Percentiles rank a stretch among this genome's conserved stretches.
These are phyloP conservation scores for Jordanella pulchra DNA, from an alignment of 2,797 vertebrate genomes.

Conservation along the genomic window DNA sequence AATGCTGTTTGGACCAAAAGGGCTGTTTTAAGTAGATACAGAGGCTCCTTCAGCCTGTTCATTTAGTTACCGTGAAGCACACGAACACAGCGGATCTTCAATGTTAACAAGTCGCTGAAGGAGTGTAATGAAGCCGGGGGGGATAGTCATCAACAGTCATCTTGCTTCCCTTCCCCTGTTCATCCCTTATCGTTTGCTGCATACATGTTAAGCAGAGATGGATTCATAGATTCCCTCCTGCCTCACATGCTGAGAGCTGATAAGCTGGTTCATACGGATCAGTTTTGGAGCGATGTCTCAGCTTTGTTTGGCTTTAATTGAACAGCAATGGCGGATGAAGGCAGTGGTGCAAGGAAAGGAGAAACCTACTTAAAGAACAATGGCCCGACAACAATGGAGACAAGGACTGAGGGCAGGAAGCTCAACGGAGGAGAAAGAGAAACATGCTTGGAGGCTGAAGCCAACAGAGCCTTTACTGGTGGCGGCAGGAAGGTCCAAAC, in stretches of 20 bases:
- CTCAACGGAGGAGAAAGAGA: neutral
- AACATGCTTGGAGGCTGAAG: neutral
- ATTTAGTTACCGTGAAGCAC: neutral
- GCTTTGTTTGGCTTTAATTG: slow-evolving; percentile 35
- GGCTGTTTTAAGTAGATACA: neutral
- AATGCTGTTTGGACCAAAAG: neutral
- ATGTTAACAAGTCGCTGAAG: neutral
- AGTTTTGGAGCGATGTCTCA: slow-evolving; percentile 16
- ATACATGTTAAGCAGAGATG: slow-evolving; percentile 32
- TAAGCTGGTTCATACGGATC: slow-evolving; percentile 41
- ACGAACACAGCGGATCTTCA: slow-evolving; percentile 3
- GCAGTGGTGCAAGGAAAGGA: slow-evolving; percentile 1
- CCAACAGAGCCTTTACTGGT: slow-evolving; percentile 2
- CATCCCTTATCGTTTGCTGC: slow-evolving; percentile 26
- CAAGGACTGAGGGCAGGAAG: neutral
- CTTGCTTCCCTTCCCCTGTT: slow-evolving; percentile 1
- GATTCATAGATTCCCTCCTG: slow-evolving; percentile 8
- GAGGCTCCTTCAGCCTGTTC: neutral
- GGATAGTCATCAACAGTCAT: neutral
- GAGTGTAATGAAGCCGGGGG: neutral
- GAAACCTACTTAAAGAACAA: slow-evolving; percentile 11
- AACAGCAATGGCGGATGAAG: slow-evolving; percentile 20
- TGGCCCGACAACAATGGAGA: slow-evolving; percentile 14
- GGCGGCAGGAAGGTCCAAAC: neutral
- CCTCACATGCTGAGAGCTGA: slow-evolving; percentile 40